Percentiles rank a stretch among this genome's conserved stretches.
Evolutionary conservation across 2,888 invertebrate species (phyloP).

Genomic region (Dusona sp.): DNA sequence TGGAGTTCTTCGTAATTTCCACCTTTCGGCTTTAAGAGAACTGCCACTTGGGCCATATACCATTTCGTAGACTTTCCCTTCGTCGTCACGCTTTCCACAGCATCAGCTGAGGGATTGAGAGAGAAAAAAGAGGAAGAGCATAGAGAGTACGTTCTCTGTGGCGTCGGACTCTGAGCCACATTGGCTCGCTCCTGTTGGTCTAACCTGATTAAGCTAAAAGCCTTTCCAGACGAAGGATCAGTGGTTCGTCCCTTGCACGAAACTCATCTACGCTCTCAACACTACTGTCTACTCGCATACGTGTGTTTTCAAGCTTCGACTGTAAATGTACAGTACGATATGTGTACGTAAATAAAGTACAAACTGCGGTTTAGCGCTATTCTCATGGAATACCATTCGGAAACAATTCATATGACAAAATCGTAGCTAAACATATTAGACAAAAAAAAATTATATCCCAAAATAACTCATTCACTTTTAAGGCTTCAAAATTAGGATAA

Average conservation of each 20-base stretch:
- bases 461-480: background rate
- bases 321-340: background rate
- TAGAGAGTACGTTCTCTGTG: conserved; percentile 54
- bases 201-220: conserved; percentile 77
- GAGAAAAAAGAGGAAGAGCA: background rate
- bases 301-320: conserved; percentile 4
- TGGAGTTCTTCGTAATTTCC: conserved; percentile 73
- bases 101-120: conserved; percentile 31
- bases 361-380: background rate
- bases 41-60: conserved; percentile 45
- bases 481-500: background rate
- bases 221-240: conserved; percentile 70
- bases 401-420: background rate
- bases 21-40: conserved; percentile 67
- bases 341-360: background rate
- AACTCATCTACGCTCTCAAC: conserved; percentile 25
- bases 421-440: background rate
- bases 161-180: conserved; percentile 63
- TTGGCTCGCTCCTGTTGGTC: conserved; percentile 62
- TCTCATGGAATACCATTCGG: background rate
- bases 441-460: background rate
- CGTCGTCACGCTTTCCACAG: conserved; percentile 55
- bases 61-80: conserved; percentile 43
- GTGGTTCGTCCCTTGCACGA: conserved; percentile 60
- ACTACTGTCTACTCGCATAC: conserved; percentile 6